These are phyloP conservation scores for Corythaixoides concolor DNA, from an alignment of 2,113 vertebrate species.

Conservation along the genomic window DNA sequence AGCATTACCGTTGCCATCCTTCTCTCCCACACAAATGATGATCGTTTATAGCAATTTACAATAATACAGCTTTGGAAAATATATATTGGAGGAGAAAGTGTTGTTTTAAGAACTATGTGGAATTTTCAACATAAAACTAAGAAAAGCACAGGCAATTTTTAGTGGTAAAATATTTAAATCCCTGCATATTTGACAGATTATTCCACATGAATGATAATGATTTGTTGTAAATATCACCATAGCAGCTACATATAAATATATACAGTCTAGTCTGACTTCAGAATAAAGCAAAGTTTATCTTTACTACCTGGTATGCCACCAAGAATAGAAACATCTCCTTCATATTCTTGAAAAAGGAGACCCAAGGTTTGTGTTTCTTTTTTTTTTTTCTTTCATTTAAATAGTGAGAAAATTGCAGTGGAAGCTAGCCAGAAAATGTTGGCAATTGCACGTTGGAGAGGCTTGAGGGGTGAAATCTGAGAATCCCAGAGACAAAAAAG, in stretches of 20 bases:
- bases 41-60: constrained; percentile 35
- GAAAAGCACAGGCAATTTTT: constrained; percentile 5
- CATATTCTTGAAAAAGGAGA: not conserved
- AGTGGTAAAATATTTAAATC: constrained; percentile 47
- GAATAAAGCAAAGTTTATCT: not conserved
- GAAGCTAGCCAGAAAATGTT: constrained; percentile 35
- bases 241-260: constrained; percentile 24
- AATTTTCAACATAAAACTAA: constrained; percentile 36
- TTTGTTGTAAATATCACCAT: constrained; percentile 32
- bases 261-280: not conserved
- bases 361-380: not conserved
- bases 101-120: constrained; percentile 44
- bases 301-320: not conserved
- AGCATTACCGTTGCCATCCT: not conserved
- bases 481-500: constrained; percentile 8
- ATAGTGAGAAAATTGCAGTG: constrained; percentile 34
- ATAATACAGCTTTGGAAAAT: constrained; percentile 54
- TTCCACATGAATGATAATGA: constrained; percentile 19
- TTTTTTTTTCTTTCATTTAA: not conserved
- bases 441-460: not conserved
- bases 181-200: constrained; percentile 42
- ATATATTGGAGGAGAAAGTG: constrained; percentile 43
- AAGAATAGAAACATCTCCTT: not conserved
- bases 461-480: constrained; percentile 21
- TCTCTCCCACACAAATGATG: not conserved